A percentile compares a stretch with the other conserved stretches of the same genome.
Evolutionary conservation across 1,140 invertebrate species (phyloP).

Genomic region (Cotesia vestalis): DNA sequence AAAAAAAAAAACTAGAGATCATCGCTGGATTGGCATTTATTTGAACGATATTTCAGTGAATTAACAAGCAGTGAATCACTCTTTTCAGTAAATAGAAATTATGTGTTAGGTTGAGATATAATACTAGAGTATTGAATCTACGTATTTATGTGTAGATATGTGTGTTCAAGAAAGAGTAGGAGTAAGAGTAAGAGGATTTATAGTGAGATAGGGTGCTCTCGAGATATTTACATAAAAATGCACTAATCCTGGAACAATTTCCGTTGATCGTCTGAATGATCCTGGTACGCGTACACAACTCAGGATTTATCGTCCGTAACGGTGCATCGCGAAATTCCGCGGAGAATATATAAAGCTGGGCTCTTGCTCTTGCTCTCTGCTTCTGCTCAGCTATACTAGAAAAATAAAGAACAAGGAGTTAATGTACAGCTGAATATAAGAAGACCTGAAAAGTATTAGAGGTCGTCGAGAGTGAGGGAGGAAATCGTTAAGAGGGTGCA

Average conservation of each 20-base stretch:
- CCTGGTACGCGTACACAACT: slow-evolving; percentile 33
- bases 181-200: neutral
- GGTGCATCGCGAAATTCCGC: slow-evolving; percentile 16
- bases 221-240: slow-evolving; percentile 57
- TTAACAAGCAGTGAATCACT: neutral
- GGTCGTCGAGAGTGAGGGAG: neutral
- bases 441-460: neutral
- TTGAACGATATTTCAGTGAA: neutral
- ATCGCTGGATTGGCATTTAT: neutral
- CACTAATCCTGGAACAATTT: slow-evolving; percentile 52
- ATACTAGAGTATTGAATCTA: no score
- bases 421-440: neutral
- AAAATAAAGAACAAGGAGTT: slow-evolving; percentile 15
- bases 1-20: neutral
- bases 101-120: no score
- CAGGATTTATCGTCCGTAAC: slow-evolving; percentile 52
- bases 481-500: no score
- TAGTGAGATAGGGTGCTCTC: neutral
- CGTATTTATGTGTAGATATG: no score
- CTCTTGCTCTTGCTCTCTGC: neutral
- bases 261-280: slow-evolving; percentile 32
- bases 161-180: no score
- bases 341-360: slow-evolving; percentile 28
- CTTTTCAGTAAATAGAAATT: neutral
- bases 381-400: neutral